Conservation (phyloP, 2,888 invertebrate species). For the Hirtodrosophila cameraria region DNA sequence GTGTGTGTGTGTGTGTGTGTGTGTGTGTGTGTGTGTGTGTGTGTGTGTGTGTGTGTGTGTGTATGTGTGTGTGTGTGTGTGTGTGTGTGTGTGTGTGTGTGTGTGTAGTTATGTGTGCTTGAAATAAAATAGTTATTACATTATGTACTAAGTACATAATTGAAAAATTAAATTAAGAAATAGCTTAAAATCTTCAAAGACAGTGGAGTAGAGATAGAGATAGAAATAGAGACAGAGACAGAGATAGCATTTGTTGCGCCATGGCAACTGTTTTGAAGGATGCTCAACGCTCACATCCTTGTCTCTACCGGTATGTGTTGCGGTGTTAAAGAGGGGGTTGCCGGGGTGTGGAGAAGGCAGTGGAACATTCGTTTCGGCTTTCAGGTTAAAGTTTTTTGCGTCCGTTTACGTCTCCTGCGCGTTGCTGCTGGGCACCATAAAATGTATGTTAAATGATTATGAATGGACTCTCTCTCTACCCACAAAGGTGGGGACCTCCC, state of each 20-base stretch:
- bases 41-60: too few relatives aligned
- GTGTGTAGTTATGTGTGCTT: too few relatives aligned
- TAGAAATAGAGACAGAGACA: background rate
- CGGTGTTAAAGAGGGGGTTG: background rate
- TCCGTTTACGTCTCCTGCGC: constrained; percentile 27
- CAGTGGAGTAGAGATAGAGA: background rate
- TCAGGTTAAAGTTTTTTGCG: constrained; percentile 43
- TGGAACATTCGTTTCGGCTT: constrained; percentile 36
- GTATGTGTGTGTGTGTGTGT: constrained; percentile 13
- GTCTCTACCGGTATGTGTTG: constrained; percentile 1
- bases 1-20: constrained; percentile 9
- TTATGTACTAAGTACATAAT: constrained; percentile 43
- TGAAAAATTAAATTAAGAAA: constrained; percentile 56
- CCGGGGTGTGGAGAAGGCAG: background rate
- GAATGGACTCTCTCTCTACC: too few relatives aligned
- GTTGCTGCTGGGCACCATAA: constrained; percentile 16
- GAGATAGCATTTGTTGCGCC: background rate
- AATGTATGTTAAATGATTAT: constrained; percentile 55
- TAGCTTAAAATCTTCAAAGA: constrained; percentile 26
- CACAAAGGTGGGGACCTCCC: too few relatives aligned
- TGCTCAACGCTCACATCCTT: constrained; percentile 7
- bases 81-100: background rate
- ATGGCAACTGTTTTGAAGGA: constrained; percentile 35
- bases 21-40: constrained; percentile 13
- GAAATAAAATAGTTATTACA: constrained; percentile 31